Percentiles rank a stretch among this genome's conserved stretches.
These are phyloP conservation scores for Clanis bilineata DNA, from an alignment of 2,888 invertebrate species.

Conservation along the genomic window DNA sequence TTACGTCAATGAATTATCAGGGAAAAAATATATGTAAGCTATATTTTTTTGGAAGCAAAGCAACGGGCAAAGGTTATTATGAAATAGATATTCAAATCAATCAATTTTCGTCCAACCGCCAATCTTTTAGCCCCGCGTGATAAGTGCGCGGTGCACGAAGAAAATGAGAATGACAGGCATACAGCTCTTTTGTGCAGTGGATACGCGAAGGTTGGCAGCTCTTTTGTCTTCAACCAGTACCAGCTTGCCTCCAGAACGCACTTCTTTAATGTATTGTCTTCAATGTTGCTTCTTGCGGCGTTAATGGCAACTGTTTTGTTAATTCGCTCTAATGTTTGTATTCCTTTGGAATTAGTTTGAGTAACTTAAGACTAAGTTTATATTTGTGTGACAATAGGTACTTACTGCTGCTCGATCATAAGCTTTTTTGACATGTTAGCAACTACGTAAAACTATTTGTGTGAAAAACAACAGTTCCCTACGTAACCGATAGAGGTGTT, in stretches of 20 bases:
- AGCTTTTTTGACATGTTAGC: too few relatives aligned
- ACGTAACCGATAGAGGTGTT: too few relatives aligned
- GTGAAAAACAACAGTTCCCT: too few relatives aligned
- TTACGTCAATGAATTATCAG: too few relatives aligned
- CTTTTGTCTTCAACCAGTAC: slow-evolving; percentile 16
- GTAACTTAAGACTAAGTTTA: too few relatives aligned
- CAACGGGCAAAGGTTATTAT: too few relatives aligned
- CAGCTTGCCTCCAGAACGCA: not conserved
- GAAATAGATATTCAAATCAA: too few relatives aligned
- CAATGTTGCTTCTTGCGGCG: not conserved
- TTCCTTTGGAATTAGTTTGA: not conserved
- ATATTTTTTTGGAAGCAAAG: too few relatives aligned
- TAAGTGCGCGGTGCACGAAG: slow-evolving; percentile 54
- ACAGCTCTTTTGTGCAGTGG: slow-evolving; percentile 58
- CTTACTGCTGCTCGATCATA: too few relatives aligned
- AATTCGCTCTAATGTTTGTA: not conserved
- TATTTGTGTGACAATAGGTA: too few relatives aligned
- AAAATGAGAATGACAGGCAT: slow-evolving; percentile 70
- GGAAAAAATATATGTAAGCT: too few relatives aligned
- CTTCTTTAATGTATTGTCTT: not conserved
- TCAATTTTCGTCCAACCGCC: slow-evolving; percentile 17
- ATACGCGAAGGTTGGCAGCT: slow-evolving; percentile 23
- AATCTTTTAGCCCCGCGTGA: slow-evolving; percentile 37
- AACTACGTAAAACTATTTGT: too few relatives aligned
- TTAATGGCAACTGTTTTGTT: not conserved